These are phyloP conservation scores for Cryptus armator DNA, from an alignment of 2,888 invertebrate species.

Conservation along the genomic window DNA sequence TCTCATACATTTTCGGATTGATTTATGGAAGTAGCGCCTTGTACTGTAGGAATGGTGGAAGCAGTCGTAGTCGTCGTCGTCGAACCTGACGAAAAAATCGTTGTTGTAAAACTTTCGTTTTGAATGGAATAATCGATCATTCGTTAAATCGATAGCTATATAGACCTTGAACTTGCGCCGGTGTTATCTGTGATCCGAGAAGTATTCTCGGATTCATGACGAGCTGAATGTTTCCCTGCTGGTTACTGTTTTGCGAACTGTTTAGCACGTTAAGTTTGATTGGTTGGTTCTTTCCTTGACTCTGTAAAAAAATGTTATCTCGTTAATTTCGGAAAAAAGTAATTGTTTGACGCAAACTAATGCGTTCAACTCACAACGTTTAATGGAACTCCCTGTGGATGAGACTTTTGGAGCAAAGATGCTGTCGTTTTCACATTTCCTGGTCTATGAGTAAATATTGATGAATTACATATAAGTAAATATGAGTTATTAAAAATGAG, in stretches of 20 bases:
- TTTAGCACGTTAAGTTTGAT: conserved; percentile 82
- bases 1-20: conserved; percentile 76
- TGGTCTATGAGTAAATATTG: conserved; percentile 67
- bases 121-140: not conserved
- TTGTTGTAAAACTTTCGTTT: not conserved
- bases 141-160: not conserved
- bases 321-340: not conserved
- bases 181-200: conserved; percentile 83
- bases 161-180: conserved; percentile 64
- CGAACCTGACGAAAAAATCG: conserved; percentile 59
- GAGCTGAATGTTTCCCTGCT: conserved; percentile 84
- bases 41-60: conserved; percentile 70
- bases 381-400: conserved; percentile 74
- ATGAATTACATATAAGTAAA: conserved; percentile 10
- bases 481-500: not conserved
- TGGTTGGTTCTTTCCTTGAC: conserved; percentile 78
- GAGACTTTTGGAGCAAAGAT: conserved; percentile 72
- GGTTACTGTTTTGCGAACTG: conserved; percentile 73
- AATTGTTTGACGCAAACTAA: not conserved
- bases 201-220: conserved; percentile 86
- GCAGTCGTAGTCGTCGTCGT: conserved; percentile 70
- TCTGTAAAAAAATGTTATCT: conserved; percentile 65
- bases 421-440: conserved; percentile 67
- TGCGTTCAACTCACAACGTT: conserved; percentile 76
- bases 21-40: conserved; percentile 65